phyloP scores from a whole-genome alignment of 2,113 vertebrate genomes.

The Harpagus bidentatus region DNA sequence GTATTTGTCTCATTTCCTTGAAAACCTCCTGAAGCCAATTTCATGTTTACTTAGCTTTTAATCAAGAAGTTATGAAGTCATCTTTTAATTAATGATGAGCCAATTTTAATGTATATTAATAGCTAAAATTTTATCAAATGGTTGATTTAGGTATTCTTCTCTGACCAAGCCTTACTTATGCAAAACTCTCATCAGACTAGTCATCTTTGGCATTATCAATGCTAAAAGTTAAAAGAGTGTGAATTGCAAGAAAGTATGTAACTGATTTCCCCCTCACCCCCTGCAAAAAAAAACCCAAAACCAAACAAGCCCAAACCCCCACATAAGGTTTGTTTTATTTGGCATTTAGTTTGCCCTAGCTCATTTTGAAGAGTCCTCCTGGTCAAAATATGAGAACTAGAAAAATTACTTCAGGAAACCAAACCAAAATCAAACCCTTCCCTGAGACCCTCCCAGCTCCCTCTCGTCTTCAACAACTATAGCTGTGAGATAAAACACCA shows the following conservation, averaged over 20 bases:
- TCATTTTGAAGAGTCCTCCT: background rate
- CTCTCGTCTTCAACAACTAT: background rate
- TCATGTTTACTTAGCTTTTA: background rate
- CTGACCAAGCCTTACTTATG: background rate
- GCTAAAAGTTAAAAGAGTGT: background rate
- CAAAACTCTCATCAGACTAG: background rate
- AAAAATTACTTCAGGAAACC: background rate
- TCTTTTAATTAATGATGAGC: background rate
- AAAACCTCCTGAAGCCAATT: background rate
- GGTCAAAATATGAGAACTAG: background rate
- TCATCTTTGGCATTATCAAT: background rate
- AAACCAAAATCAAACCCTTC: background rate
- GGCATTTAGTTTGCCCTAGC: background rate
- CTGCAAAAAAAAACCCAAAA: background rate
- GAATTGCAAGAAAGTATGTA: background rate
- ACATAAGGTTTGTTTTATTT: background rate
- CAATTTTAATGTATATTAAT: background rate
- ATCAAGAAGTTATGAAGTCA: background rate
- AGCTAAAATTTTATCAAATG: background rate
- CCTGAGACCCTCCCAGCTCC: background rate
- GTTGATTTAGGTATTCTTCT: background rate
- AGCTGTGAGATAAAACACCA: background rate
- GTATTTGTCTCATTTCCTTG: background rate
- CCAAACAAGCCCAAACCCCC: no score
- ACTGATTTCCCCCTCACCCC: background rate